A percentile compares a stretch with the other conserved stretches of the same genome.
Conservation (phyloP, 2,113 vertebrate genomes). For the Hiodon alosoides region DNA sequence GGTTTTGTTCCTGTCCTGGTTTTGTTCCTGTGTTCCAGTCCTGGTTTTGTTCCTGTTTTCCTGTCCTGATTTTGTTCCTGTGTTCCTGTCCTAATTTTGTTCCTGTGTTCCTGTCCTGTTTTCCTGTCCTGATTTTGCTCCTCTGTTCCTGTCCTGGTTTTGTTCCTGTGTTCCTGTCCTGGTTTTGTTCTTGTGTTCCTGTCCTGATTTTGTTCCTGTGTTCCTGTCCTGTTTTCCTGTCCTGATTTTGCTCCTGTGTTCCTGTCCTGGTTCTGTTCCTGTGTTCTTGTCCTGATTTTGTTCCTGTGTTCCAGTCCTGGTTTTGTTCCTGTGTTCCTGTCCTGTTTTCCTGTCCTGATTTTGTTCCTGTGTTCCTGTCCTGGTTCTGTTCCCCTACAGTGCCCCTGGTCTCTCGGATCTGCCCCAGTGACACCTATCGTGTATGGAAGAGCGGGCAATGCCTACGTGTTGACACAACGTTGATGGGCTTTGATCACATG, state of each 20-base stretch:
- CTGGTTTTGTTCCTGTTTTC: background rate
- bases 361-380: slow-evolving; percentile 10
- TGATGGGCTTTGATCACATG: slow-evolving; percentile 97
- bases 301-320: no score
- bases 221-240: no score
- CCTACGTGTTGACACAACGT: slow-evolving; percentile 89
- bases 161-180: no score
- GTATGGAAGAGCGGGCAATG: slow-evolving; percentile 98
- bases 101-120: background rate
- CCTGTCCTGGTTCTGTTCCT: no score
- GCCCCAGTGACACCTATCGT: slow-evolving; percentile 93
- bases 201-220: no score
- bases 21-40: slow-evolving; percentile 15
- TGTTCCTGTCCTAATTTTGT: no score
- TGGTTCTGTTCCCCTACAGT: slow-evolving; percentile 57
- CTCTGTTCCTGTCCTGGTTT: background rate
- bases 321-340: background rate
- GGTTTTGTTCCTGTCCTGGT: background rate
- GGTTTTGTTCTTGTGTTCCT: no score
- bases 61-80: no score
- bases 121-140: background rate
- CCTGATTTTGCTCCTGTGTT: no score
- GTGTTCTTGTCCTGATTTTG: no score
- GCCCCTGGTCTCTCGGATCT: slow-evolving; percentile 93
- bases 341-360: background rate